These are phyloP conservation scores for Macroteleia sp. DNA, from an alignment of 2,888 invertebrate species.

Conservation along the genomic window DNA sequence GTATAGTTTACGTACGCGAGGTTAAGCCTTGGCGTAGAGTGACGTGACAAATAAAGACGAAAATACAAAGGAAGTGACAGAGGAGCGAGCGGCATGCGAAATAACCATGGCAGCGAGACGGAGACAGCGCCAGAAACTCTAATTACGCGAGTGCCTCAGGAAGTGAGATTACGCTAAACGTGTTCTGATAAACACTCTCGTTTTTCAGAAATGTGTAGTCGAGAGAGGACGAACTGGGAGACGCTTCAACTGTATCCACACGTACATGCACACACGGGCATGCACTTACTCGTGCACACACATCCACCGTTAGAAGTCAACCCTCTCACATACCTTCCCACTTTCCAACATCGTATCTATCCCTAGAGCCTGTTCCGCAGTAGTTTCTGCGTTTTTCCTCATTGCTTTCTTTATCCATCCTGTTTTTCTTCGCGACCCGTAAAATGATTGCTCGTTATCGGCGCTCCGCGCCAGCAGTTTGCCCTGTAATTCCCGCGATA, in stretches of 20 bases:
- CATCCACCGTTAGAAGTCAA: slow-evolving; percentile 17
- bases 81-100: slow-evolving; percentile 23
- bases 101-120: slow-evolving; percentile 14
- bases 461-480: slow-evolving; percentile 14
- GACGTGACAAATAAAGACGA: slow-evolving; percentile 64
- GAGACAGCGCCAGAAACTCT: slow-evolving; percentile 57
- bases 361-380: slow-evolving; percentile 33
- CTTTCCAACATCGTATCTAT: slow-evolving; percentile 14
- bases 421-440: slow-evolving; percentile 26
- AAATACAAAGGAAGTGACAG: slow-evolving; percentile 58
- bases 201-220: slow-evolving; percentile 70
- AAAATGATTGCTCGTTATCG: slow-evolving; percentile 62
- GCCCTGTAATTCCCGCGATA: slow-evolving; percentile 38
- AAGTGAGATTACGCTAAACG: slow-evolving; percentile 79
- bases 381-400: slow-evolving; percentile 11
- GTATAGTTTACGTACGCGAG: slow-evolving; percentile 42
- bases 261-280: slow-evolving; percentile 7
- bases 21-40: slow-evolving; percentile 48
- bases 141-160: slow-evolving; percentile 77
- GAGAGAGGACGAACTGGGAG: slow-evolving; percentile 35
- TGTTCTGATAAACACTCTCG: slow-evolving; percentile 78
- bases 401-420: slow-evolving; percentile 11
- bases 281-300: not conserved
- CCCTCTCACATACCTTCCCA: not conserved
- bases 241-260: slow-evolving; percentile 23